Conservation (phyloP, 2,888 invertebrate genomes). For the Megamerina dolium region DNA sequence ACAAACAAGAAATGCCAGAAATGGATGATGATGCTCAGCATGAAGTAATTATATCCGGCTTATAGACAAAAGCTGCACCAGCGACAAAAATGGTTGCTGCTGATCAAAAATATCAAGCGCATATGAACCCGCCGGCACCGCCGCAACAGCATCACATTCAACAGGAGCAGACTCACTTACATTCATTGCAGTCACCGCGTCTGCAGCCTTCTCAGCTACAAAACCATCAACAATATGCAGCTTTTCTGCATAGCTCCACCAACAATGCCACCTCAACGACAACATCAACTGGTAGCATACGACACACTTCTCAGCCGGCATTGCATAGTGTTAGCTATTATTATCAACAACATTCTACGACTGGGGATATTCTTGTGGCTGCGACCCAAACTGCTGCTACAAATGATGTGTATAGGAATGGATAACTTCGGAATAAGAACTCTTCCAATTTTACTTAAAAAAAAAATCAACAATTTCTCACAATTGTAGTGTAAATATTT, state of each 20-base stretch:
- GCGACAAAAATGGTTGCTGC: constrained; percentile 27
- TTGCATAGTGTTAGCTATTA: constrained; percentile 20
- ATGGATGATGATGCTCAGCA: constrained; percentile 49
- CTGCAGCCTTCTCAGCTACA: constrained; percentile 5
- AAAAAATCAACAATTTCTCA: no score
- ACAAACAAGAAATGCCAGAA: constrained; percentile 47
- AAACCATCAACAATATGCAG: constrained; percentile 2
- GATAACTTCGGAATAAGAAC: no score
- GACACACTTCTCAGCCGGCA: constrained; percentile 12
- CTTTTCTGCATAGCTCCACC: constrained; percentile 6
- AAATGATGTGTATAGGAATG: no score
- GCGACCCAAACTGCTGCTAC: no score
- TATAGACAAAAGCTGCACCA: constrained; percentile 41
- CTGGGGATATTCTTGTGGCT: constrained; percentile 17
- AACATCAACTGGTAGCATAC: constrained; percentile 17
- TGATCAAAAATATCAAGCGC: constrained; percentile 11
- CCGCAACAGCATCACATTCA: no score
- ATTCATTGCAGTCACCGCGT: constrained; percentile 6
- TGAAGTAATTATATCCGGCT: constrained; percentile 45
- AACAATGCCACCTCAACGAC: constrained; percentile 18
- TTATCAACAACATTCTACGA: constrained; percentile 19
- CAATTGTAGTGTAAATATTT: no score
- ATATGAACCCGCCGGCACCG: constrained; percentile 11
- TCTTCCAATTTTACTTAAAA: no score
- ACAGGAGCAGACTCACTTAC: constrained; percentile 23